Conservation (phyloP, 1,140 invertebrate genomes). For the Acarapis woodi region DNA sequence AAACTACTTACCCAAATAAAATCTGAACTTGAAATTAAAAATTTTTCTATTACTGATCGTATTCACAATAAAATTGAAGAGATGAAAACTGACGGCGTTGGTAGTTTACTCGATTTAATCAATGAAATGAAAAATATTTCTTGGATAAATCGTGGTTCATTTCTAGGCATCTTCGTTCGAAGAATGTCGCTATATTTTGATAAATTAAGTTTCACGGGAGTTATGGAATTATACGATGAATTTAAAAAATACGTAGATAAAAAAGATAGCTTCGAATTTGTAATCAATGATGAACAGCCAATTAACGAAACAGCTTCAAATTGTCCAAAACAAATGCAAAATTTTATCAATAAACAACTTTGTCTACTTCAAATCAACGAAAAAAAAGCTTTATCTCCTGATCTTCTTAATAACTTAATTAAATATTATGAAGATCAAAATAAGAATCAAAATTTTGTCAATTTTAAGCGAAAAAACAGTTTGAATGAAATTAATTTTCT, state of each 20-base stretch:
- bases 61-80: not conserved
- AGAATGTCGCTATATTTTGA: constrained; percentile 3
- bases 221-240: not conserved
- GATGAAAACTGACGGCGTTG: not conserved
- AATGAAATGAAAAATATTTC: not conserved
- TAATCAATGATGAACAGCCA: not conserved
- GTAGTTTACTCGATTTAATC: not conserved
- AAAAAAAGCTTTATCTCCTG: constrained; percentile 5
- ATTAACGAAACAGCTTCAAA: not conserved
- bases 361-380: constrained; percentile 6
- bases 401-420: not conserved
- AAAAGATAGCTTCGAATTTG: not conserved
- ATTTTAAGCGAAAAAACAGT: not conserved
- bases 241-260: constrained; percentile 1
- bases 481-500: constrained; percentile 9
- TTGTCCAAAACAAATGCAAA: not conserved
- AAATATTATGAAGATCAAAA: not conserved
- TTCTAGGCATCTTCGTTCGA: constrained; percentile 4
- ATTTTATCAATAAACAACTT: constrained; percentile 4
- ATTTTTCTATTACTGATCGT: not conserved
- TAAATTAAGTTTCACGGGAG: not conserved
- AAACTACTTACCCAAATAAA: not conserved
- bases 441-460: not conserved
- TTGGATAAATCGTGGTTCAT: not conserved
- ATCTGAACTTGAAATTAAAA: not conserved